Conservation (phyloP, 2,113 vertebrate species). For the Thinocorus orbignyianus region DNA sequence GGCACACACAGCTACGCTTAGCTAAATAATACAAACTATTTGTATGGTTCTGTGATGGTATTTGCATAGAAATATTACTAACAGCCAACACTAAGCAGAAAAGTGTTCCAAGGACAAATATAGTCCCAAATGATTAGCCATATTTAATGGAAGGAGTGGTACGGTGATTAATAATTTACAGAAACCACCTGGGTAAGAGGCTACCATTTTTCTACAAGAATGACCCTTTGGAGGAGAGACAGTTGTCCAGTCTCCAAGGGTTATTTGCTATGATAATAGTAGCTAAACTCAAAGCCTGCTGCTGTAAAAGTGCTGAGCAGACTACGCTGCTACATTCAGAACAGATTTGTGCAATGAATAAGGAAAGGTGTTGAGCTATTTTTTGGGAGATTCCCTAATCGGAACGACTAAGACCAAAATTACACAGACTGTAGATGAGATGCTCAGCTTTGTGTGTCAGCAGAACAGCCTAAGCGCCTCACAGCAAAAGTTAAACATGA, state of each 20-base stretch:
- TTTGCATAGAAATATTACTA: background rate
- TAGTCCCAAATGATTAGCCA: background rate
- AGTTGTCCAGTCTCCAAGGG: background rate
- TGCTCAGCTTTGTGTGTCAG: background rate
- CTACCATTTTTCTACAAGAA: background rate
- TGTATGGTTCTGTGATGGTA: background rate
- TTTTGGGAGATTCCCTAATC: background rate
- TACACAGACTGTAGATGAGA: background rate
- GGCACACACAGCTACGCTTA: background rate
- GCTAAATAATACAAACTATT: background rate
- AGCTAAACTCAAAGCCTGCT: background rate
- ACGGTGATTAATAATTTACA: background rate
- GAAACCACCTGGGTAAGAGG: background rate
- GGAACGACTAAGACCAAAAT: background rate
- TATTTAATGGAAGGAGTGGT: background rate
- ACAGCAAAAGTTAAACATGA: background rate
- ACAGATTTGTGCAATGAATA: background rate
- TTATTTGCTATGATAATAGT: background rate
- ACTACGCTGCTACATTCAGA: background rate
- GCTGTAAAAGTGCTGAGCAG: background rate
- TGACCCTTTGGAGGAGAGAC: background rate
- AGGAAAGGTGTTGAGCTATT: background rate
- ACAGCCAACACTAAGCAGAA: background rate
- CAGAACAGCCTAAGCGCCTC: background rate
- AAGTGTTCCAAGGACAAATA: background rate